Evolutionary conservation across 2,888 invertebrate species (phyloP).

Genomic region (Callinectes sapidus): DNA sequence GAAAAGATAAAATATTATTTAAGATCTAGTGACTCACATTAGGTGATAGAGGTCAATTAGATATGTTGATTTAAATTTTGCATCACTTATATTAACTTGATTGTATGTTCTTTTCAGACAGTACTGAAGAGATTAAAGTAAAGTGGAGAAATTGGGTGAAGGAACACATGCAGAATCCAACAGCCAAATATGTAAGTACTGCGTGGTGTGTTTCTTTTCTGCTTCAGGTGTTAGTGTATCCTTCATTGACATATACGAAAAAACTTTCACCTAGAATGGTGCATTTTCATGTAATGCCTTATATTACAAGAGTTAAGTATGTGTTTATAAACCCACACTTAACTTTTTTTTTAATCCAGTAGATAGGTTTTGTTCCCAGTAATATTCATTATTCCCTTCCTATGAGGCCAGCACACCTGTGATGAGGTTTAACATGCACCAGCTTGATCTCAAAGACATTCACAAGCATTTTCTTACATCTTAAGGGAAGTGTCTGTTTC

Average conservation of each 20-base stretch:
- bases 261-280: too few relatives aligned
- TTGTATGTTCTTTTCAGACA: constrained; percentile 32
- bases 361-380: too few relatives aligned
- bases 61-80: neutral
- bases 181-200: constrained; percentile 50
- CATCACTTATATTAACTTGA: neutral
- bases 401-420: too few relatives aligned
- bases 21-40: neutral
- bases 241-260: neutral
- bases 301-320: neutral
- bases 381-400: too few relatives aligned
- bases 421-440: too few relatives aligned
- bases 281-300: neutral
- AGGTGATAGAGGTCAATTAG: neutral
- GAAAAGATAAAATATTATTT: too few relatives aligned
- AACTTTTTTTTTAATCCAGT: neutral
- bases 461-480: too few relatives aligned
- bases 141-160: constrained; percentile 57
- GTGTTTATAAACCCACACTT: neutral
- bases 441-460: too few relatives aligned
- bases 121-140: constrained; percentile 36
- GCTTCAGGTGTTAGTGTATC: neutral
- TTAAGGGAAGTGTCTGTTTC: too few relatives aligned
- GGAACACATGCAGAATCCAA: constrained; percentile 50
- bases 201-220: neutral